These are phyloP conservation scores for Smutsia gigantea DNA, from an alignment of 2,797 vertebrate species.

Conservation along the genomic window DNA sequence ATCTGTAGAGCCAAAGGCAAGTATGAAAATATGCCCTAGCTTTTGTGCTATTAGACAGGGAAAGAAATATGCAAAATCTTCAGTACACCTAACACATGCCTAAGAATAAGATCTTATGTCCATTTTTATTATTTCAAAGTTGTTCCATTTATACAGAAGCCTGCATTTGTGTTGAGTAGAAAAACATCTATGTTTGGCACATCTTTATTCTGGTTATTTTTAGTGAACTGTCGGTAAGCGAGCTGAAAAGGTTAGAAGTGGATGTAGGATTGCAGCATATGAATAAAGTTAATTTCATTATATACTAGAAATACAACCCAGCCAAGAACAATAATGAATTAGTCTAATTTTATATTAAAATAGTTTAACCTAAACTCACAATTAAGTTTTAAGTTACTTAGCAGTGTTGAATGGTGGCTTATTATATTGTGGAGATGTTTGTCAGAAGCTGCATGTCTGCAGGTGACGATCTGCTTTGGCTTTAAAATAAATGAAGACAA, in stretches of 20 bases:
- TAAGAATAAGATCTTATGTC: neutral
- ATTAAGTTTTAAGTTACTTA: neutral
- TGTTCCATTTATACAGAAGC: neutral
- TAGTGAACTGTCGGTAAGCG: neutral
- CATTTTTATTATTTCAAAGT: neutral
- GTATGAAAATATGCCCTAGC: neutral
- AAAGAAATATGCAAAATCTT: neutral
- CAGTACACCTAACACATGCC: neutral
- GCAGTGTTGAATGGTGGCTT: neutral
- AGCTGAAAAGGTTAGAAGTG: neutral
- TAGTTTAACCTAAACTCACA: neutral
- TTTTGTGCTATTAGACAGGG: neutral
- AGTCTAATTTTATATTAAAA: neutral
- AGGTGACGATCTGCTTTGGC: neutral
- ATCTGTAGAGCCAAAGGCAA: neutral
- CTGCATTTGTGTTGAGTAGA: neutral
- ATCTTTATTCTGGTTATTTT: neutral
- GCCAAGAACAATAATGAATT: neutral
- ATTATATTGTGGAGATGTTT: neutral
- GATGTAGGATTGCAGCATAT: neutral
- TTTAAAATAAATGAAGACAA: neutral
- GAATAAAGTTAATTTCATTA: neutral
- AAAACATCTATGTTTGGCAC: neutral
- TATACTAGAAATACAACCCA: neutral
- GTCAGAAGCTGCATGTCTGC: neutral